phyloP scores from a whole-genome alignment of 2,797 vertebrate genomes.

The Coccyzus lansbergi region DNA sequence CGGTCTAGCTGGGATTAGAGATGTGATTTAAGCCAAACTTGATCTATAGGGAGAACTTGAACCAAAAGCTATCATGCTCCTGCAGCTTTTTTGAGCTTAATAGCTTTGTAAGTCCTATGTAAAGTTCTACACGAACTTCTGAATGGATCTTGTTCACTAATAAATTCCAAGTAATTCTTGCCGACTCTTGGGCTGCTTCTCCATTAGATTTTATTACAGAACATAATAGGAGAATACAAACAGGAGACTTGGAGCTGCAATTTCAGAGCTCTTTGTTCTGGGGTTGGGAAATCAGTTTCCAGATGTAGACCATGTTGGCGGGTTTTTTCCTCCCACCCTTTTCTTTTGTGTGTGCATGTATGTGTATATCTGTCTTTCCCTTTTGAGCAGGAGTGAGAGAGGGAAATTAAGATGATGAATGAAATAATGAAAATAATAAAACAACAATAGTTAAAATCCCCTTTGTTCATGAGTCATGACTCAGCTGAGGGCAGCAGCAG shows the following conservation, averaged over 20 bases:
- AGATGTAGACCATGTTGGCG: slow-evolving; percentile 56
- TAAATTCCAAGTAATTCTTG: slow-evolving; percentile 28
- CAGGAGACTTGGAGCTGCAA: slow-evolving; percentile 50
- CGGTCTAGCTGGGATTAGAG: background rate
- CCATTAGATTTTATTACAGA: slow-evolving; percentile 49
- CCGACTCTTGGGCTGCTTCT: background rate
- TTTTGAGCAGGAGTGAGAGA: slow-evolving; percentile 49
- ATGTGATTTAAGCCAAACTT: background rate
- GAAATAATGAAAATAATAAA: slow-evolving; percentile 75
- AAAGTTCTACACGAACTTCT: slow-evolving; percentile 10
- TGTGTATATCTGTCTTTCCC: slow-evolving; percentile 14
- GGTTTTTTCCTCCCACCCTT: background rate
- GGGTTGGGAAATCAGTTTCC: slow-evolving; percentile 70
- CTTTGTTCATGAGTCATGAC: slow-evolving; percentile 63
- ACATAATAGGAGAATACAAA: slow-evolving; percentile 55
- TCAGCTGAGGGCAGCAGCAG: slow-evolving; percentile 59
- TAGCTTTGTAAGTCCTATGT: background rate
- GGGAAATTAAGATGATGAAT: slow-evolving; percentile 70
- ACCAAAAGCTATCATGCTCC: background rate
- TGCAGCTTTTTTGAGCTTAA: background rate
- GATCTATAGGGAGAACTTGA: slow-evolving; percentile 24
- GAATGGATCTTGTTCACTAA: background rate
- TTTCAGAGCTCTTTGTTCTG: slow-evolving; percentile 69
- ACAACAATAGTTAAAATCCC: slow-evolving; percentile 64
- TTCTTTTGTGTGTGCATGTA: background rate